Evolutionary conservation across 2,888 invertebrate genomes (phyloP).

Genomic region (Aproaerema taeniolella): DNA sequence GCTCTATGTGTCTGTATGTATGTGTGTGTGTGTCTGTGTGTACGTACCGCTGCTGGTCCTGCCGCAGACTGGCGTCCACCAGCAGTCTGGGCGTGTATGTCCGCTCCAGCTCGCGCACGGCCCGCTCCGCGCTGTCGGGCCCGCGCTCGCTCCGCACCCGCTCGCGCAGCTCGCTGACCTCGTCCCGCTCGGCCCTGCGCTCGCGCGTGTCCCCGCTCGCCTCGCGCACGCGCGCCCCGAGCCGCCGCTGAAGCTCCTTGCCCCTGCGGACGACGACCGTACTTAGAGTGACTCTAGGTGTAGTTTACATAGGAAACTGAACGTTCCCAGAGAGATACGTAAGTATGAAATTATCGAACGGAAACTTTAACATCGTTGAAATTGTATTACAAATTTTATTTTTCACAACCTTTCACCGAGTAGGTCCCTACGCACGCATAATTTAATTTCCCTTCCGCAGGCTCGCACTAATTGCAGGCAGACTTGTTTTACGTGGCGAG

Average conservation of each 20-base stretch:
- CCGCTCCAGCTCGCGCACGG: slow-evolving; percentile 80
- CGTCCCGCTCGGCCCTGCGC: slow-evolving; percentile 93
- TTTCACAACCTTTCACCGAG: too few relatives aligned
- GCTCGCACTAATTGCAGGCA: too few relatives aligned
- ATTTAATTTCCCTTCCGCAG: too few relatives aligned
- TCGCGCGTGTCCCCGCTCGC: slow-evolving; percentile 51
- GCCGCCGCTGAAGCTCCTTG: slow-evolving; percentile 91
- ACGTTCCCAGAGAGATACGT: too few relatives aligned
- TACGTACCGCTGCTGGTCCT: slow-evolving; percentile 79
- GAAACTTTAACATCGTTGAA: too few relatives aligned
- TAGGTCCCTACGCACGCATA: too few relatives aligned
- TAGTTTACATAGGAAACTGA: too few relatives aligned
- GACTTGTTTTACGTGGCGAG: too few relatives aligned
- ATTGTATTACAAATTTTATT: too few relatives aligned
- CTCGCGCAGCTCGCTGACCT: slow-evolving; percentile 85
- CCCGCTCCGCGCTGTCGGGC: slow-evolving; percentile 11
- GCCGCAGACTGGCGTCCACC: slow-evolving; percentile 81
- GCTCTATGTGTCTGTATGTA: slow-evolving; percentile 83
- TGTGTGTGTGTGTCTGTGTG: slow-evolving; percentile 55
- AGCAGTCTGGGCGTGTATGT: slow-evolving; percentile 90
- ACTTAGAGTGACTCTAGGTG: too few relatives aligned
- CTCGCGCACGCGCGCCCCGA: slow-evolving; percentile 95
- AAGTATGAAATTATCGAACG: too few relatives aligned
- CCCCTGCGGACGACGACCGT: slow-evolving; percentile 51
- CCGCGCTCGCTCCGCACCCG: slow-evolving; percentile 41